Base-by-base conservation (phyloP, 2,797 vertebrate species). In the Pipistrellus nathusii region DNA sequence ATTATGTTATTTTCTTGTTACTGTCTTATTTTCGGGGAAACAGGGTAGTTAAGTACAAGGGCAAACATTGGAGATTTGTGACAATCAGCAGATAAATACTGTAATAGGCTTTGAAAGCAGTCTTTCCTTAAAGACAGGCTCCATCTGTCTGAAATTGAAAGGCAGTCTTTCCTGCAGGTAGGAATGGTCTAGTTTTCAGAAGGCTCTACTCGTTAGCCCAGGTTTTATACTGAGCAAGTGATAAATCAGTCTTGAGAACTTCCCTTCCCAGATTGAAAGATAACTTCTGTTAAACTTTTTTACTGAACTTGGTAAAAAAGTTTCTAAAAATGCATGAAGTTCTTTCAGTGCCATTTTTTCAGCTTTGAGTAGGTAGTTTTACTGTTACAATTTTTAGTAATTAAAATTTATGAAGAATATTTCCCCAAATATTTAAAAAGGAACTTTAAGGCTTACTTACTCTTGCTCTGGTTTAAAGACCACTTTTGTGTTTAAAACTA, bases 201-300 rank as follows among this genome's bases (percentile, higher is more conserved):
- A 73, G 55, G 55, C 8, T 62, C 14, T 85, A 21, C 4, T 15
- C 21, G 83, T 81, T 88, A 48, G 35, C 10, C 27, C 72, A 93
- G 51, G 23, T 86, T 93, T 89, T 94, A 32, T 75, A 88, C 81
- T 38, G 53, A 88, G 53, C 86, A 92, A 73, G 53, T 90, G 57
- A 85, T 90, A 57, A 87, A 51, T 27, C 23, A 85, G 23, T 81
- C 59, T 78, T 91, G 80, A 93, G 51, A 84, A 85, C 53, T 78
- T 59, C 72, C 21, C 32, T 53, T 85, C 66, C n/a, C 27, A 89
- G 23, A 77, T 77, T 77, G 59, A 27, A 85, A 90, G 81, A 35
- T 69, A 72, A 90, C 85, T 88, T 55, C 38, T 92, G 8, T 86
- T 82, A 71, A 88, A 62, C 12, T 8, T 71, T 78, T 76, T 92